Evolutionary conservation across 2,797 vertebrate species (phyloP).

Genomic region (Tinamus major): DNA sequence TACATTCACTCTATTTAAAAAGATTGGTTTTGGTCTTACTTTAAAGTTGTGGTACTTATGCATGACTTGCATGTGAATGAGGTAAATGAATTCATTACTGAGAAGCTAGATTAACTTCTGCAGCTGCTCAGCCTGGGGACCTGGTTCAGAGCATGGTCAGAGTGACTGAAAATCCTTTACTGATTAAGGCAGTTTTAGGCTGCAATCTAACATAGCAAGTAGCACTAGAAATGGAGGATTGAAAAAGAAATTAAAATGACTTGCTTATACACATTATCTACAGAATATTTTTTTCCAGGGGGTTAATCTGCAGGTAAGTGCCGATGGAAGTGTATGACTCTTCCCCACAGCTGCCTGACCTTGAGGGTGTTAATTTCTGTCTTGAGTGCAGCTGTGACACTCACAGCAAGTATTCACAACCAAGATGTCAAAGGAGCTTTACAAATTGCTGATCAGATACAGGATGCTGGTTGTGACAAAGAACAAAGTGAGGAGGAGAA

Average conservation of each 20-base stretch:
- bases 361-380: constrained; percentile 23
- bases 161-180: constrained; percentile 63
- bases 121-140: constrained; percentile 78
- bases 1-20: constrained; percentile 75
- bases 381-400: constrained; percentile 33
- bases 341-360: background rate
- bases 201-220: constrained; percentile 50
- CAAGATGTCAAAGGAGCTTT: constrained; percentile 52
- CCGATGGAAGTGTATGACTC: background rate
- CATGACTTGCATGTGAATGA: constrained; percentile 77
- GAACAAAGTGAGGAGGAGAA: background rate
- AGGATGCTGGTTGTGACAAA: constrained; percentile 29
- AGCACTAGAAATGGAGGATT: constrained; percentile 62
- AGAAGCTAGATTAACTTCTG: constrained; percentile 78
- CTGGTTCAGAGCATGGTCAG: constrained; percentile 48
- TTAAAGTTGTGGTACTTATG: constrained; percentile 72
- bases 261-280: constrained; percentile 27
- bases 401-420: constrained; percentile 38
- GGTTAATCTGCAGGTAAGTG: background rate
- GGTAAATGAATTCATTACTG: constrained; percentile 77
- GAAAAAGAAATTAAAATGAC: constrained; percentile 63
- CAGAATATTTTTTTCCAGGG: background rate
- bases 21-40: constrained; percentile 74
- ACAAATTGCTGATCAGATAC: constrained; percentile 28
- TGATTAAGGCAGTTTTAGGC: constrained; percentile 66